phyloP scores from a whole-genome alignment of 2,113 vertebrate species.

The Carettochelys insculpta region DNA sequence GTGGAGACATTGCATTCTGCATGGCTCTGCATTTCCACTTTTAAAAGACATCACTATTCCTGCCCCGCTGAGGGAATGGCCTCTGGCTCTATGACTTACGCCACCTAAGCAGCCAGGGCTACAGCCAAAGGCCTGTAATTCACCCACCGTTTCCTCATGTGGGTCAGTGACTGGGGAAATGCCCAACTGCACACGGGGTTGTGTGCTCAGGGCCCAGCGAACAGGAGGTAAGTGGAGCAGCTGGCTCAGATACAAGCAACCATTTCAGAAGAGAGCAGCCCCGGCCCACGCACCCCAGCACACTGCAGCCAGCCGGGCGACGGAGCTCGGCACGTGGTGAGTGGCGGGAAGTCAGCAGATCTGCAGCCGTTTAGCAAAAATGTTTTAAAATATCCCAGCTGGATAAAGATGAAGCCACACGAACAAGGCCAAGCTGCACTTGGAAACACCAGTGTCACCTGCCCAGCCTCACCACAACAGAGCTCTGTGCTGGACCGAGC shows the following conservation, averaged over 20 bases:
- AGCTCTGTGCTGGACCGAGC: not conserved
- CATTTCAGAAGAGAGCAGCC: not conserved
- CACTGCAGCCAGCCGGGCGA: not conserved
- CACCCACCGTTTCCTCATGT: not conserved
- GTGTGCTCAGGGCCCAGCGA: too few relatives aligned
- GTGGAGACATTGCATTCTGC: not conserved
- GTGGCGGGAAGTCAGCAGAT: not conserved
- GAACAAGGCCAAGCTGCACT: not conserved
- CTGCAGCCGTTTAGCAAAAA: not conserved
- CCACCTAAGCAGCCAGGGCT: not conserved
- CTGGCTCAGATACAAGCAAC: not conserved
- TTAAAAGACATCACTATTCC: too few relatives aligned
- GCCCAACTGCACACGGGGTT: too few relatives aligned
- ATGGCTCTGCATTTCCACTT: not conserved
- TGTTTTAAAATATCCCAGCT: not conserved
- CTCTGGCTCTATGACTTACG: not conserved
- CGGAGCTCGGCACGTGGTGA: not conserved
- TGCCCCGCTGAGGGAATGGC: fast-evolving
- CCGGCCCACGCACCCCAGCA: not conserved
- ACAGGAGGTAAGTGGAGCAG: not conserved
- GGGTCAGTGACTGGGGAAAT: fast-evolving
- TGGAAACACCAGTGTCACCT: not conserved
- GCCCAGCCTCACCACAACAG: not conserved
- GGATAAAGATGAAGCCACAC: not conserved
- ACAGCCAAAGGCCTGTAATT: not conserved